These are phyloP conservation scores for Chaetoderma sp. DNA, from an alignment of 2,888 invertebrate genomes.

Conservation along the genomic window DNA sequence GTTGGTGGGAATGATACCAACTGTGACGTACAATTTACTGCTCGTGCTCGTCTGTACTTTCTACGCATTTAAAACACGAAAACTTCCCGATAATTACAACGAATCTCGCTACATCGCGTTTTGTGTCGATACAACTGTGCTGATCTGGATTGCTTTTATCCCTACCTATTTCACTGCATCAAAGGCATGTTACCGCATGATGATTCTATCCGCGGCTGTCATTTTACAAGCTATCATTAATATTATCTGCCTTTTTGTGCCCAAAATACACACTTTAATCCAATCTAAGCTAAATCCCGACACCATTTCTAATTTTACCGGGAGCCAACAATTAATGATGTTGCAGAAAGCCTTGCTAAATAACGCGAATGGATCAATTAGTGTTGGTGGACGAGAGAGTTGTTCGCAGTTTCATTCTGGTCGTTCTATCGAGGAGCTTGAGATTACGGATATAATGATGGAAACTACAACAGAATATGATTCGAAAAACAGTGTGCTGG, in stretches of 20 bases:
- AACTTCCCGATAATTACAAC: constrained; percentile 61
- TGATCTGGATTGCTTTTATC: constrained; percentile 49
- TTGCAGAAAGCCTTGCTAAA: too few relatives aligned
- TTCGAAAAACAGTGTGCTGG: too few relatives aligned
- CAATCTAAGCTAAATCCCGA: too few relatives aligned
- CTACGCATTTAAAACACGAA: constrained; percentile 58
- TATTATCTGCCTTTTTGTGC: constrained; percentile 51
- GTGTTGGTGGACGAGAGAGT: too few relatives aligned
- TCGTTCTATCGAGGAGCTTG: too few relatives aligned
- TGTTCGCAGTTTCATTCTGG: too few relatives aligned
- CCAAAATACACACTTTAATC: constrained; percentile 51
- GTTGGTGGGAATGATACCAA: constrained; percentile 42
- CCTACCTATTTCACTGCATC: constrained; percentile 49
- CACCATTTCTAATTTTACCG: too few relatives aligned
- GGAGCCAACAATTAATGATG: too few relatives aligned
- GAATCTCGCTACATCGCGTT: constrained; percentile 58
- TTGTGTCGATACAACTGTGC: constrained; percentile 51
- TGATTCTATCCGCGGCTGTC: constrained; percentile 46
- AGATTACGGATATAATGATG: too few relatives aligned
- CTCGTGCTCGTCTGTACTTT: constrained; percentile 49
- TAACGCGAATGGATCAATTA: too few relatives aligned
- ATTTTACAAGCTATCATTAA: constrained; percentile 49
- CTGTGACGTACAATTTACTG: constrained; percentile 49
- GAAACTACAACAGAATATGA: too few relatives aligned
- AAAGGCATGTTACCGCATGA: constrained; percentile 37